These are phyloP conservation scores for Philopedon plagiatum DNA, from an alignment of 2,888 invertebrate genomes.

Conservation along the genomic window DNA sequence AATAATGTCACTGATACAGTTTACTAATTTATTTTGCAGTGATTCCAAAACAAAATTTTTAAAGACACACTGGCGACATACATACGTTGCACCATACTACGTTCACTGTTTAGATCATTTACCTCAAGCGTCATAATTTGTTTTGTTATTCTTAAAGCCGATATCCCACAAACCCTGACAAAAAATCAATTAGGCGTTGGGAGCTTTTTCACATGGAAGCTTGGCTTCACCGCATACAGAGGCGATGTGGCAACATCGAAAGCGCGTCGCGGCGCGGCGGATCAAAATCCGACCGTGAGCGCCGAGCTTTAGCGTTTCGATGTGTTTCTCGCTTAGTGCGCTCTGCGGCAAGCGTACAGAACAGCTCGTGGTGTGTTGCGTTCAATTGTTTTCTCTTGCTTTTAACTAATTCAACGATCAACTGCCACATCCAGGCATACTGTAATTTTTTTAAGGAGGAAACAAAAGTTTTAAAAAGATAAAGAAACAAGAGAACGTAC, in stretches of 20 bases:
- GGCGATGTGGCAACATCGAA: conserved; percentile 28
- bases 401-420: conserved; percentile 28
- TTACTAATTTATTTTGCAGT: not conserved
- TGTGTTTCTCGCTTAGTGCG: conserved; percentile 49
- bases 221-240: conserved; percentile 30
- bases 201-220: conserved; percentile 19
- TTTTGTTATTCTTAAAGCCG: conserved; percentile 50
- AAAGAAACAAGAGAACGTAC: conserved; percentile 6
- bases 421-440: conserved; percentile 1
- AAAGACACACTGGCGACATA: conserved; percentile 1
- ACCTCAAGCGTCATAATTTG: conserved; percentile 47
- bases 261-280: conserved; percentile 33
- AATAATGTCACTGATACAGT: no score
- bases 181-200: conserved; percentile 48
- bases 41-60: conserved; percentile 5
- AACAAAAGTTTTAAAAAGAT: conserved; percentile 16
- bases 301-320: conserved; percentile 32
- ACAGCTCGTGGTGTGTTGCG: conserved; percentile 20
- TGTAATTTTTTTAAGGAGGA: conserved; percentile 13
- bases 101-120: conserved; percentile 50
- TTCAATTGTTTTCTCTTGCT: conserved; percentile 27
- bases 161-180: conserved; percentile 42
- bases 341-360: conserved; percentile 48
- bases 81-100: conserved; percentile 24
- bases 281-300: conserved; percentile 28